Evolutionary conservation across 2,797 vertebrate species (phyloP).

Genomic region (Sphaeramia orbicularis): DNA sequence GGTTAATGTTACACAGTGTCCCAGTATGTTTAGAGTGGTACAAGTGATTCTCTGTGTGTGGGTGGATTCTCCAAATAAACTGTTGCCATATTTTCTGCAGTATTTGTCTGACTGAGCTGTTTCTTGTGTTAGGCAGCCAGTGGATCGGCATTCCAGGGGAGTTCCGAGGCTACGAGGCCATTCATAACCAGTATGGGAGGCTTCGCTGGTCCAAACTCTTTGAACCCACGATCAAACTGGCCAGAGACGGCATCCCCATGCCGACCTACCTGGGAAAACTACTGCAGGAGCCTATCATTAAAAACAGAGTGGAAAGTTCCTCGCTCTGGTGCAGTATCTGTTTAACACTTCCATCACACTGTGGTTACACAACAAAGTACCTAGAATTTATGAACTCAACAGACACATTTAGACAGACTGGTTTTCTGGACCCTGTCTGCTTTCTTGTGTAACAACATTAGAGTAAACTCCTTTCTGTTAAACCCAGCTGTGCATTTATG

Average conservation of each 20-base stretch:
- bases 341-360: background rate
- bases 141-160: slow-evolving; percentile 95
- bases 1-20: no score
- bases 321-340: slow-evolving; percentile 75
- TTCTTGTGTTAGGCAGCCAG: slow-evolving; percentile 66
- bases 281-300: rapidly evolving
- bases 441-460: no score
- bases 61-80: background rate
- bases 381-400: no score
- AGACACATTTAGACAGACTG: no score
- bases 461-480: no score
- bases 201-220: slow-evolving; percentile 84
- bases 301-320: background rate
- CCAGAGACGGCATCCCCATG: slow-evolving; percentile 88
- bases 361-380: background rate
- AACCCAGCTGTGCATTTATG: no score
- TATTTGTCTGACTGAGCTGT: slow-evolving; percentile 4
- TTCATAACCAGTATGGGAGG: slow-evolving; percentile 88
- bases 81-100: background rate
- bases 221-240: slow-evolving; percentile 87
- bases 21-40: no score
- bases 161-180: slow-evolving; percentile 88
- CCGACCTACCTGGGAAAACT: slow-evolving; percentile 54
- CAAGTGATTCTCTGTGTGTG: no score
- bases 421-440: no score